A percentile compares a stretch with the other conserved stretches of the same genome.
phyloP scores from a whole-genome alignment of 2,888 invertebrate genomes.

The Liopterus haemorrhoidalis region DNA sequence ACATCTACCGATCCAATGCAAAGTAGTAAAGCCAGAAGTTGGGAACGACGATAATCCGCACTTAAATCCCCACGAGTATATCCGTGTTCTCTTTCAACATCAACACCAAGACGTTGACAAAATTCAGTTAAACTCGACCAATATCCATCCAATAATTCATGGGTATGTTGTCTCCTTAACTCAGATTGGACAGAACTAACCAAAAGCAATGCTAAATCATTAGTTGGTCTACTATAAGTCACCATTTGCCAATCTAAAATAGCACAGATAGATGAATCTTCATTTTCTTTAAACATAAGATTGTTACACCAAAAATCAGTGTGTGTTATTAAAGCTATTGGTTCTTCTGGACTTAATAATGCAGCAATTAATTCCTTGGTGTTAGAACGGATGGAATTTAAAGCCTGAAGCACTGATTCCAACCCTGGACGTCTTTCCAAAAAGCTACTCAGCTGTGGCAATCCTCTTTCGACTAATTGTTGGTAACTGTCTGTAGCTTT shows the following conservation, averaged over 20 bases:
- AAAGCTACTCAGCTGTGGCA: conserved; percentile 70
- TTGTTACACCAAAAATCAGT: conserved; percentile 83
- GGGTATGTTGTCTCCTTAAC: conserved; percentile 58
- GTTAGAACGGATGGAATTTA: conserved; percentile 55
- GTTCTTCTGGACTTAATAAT: conserved; percentile 64
- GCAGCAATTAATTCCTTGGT: conserved; percentile 68
- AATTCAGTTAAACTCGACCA: conserved; percentile 59
- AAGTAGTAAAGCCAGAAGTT: conserved; percentile 66
- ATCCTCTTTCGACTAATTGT: conserved; percentile 67
- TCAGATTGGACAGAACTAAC: conserved; percentile 68
- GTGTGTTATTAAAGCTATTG: conserved; percentile 69
- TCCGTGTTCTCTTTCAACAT: conserved; percentile 53
- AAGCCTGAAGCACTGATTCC: conserved; percentile 54
- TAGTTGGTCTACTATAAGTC: conserved; percentile 69
- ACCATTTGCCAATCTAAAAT: conserved; percentile 84
- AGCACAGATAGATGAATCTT: conserved; percentile 53
- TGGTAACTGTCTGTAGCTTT: conserved; percentile 75
- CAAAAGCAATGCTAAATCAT: conserved; percentile 68
- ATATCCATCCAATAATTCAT: conserved; percentile 62
- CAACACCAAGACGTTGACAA: conserved; percentile 56
- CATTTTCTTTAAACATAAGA: conserved; percentile 58
- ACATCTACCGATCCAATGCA: conserved; percentile 79
- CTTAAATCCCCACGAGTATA: conserved; percentile 52
- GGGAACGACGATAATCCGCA: conserved; percentile 58
- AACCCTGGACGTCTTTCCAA: conserved; percentile 61